Evolutionary conservation across 2,797 vertebrate genomes (phyloP).

Genomic region (Pipistrellus nathusii): DNA sequence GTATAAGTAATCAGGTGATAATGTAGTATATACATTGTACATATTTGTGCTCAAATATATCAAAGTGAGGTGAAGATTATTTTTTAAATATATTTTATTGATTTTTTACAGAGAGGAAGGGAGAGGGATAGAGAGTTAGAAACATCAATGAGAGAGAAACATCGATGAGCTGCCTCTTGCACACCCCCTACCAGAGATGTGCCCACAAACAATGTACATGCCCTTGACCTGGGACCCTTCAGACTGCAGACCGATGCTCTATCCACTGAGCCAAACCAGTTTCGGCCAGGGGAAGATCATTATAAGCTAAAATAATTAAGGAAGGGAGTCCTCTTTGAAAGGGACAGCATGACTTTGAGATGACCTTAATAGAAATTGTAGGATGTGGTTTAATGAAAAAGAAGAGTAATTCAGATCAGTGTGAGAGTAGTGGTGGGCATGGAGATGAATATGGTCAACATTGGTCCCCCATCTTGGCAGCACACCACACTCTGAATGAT

Average conservation of each 20-base stretch:
- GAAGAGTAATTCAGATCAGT: not conserved
- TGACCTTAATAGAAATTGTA: constrained; percentile 26
- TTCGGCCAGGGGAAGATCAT: not conserved
- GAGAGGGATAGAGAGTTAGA: too few species aligned
- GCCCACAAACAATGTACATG: too few species aligned
- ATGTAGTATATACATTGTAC: not conserved
- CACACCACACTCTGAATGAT: not conserved
- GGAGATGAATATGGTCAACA: not conserved
- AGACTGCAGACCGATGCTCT: too few species aligned
- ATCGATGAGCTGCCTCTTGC: too few species aligned
- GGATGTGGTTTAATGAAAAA: not conserved
- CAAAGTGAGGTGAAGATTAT: not conserved
- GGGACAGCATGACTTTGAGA: not conserved
- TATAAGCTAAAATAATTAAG: constrained; percentile 12
- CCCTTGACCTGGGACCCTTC: too few species aligned
- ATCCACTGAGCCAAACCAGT: too few species aligned
- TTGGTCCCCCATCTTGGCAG: not conserved
- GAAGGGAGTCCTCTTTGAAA: not conserved
- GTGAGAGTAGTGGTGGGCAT: not conserved
- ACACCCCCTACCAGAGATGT: too few species aligned
- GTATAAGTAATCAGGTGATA: not conserved
- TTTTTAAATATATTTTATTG: too few species aligned
- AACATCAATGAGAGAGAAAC: too few species aligned
- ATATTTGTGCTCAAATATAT: constrained; percentile 45
- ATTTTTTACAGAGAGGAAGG: too few species aligned